These are phyloP conservation scores for Paradoxurus hermaphroditus DNA, from an alignment of 2,113 vertebrate species.

Conservation along the genomic window DNA sequence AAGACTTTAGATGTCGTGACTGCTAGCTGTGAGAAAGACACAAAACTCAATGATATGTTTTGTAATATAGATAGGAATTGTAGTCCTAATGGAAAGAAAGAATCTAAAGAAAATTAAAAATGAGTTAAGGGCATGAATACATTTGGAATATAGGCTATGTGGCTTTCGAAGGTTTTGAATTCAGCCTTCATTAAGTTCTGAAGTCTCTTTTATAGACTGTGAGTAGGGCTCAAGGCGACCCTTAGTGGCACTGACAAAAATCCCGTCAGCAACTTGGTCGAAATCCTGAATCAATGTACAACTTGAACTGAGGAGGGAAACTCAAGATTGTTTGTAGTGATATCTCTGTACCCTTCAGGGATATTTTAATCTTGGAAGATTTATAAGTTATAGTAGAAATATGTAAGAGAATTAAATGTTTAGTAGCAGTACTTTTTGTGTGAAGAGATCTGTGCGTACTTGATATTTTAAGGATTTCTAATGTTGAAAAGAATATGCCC, in stretches of 20 bases:
- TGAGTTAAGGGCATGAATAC: neutral
- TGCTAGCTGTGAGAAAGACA: neutral
- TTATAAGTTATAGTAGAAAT: neutral
- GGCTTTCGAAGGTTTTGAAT: neutral
- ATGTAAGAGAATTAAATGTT: neutral
- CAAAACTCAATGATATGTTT: neutral
- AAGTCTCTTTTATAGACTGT: neutral
- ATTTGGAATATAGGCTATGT: neutral
- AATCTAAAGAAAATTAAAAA: neutral
- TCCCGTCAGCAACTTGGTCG: neutral
- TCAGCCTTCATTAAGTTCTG: neutral
- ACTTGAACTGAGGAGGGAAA: neutral
- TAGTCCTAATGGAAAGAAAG: neutral
- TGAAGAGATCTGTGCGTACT: neutral
- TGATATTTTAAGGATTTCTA: neutral
- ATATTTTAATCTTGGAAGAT: neutral
- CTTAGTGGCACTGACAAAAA: neutral
- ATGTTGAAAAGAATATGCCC: neutral
- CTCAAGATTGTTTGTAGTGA: neutral
- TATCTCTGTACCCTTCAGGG: neutral
- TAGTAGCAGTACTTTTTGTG: neutral
- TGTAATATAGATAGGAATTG: neutral
- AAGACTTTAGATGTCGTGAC: neutral
- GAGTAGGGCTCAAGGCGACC: neutral
- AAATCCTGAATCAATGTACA: neutral